phyloP scores from a whole-genome alignment of 2,797 vertebrate species.

The Onychomys leucogaster region DNA sequence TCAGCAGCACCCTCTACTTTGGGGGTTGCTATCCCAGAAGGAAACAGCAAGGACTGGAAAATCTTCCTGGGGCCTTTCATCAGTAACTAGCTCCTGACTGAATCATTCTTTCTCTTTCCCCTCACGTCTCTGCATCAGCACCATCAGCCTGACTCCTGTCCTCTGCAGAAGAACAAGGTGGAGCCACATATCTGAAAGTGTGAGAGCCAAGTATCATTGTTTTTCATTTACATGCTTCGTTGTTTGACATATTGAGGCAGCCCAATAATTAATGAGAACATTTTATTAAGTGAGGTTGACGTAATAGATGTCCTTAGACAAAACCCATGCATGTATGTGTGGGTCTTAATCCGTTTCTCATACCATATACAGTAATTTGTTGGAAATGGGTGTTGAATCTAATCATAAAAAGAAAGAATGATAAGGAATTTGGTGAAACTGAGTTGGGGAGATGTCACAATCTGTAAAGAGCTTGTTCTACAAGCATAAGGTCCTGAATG shows the following conservation, averaged over 20 bases:
- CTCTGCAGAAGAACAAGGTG: not conserved
- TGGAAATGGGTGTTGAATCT: not conserved
- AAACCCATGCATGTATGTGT: not conserved
- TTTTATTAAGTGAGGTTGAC: not conserved
- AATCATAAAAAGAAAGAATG: not conserved
- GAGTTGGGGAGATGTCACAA: not conserved
- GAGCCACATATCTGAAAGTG: not conserved
- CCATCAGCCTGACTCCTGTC: not conserved
- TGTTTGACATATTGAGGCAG: not conserved
- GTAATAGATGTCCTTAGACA: not conserved
- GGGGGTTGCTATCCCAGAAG: not conserved
- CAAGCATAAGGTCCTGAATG: not conserved
- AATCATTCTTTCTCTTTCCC: not conserved
- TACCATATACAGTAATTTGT: not conserved
- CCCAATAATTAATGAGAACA: not conserved
- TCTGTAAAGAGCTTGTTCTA: not conserved
- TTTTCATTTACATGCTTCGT: not conserved
- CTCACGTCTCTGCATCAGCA: not conserved
- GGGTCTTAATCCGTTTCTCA: not conserved
- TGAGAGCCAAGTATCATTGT: not conserved
- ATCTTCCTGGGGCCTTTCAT: not conserved
- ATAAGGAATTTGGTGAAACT: not conserved
- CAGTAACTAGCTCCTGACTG: not conserved
- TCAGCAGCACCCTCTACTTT: not conserved
- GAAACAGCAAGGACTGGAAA: not conserved